These are phyloP conservation scores for Araneus ventricosus DNA, from an alignment of 1,140 invertebrate species.

Conservation along the genomic window DNA sequence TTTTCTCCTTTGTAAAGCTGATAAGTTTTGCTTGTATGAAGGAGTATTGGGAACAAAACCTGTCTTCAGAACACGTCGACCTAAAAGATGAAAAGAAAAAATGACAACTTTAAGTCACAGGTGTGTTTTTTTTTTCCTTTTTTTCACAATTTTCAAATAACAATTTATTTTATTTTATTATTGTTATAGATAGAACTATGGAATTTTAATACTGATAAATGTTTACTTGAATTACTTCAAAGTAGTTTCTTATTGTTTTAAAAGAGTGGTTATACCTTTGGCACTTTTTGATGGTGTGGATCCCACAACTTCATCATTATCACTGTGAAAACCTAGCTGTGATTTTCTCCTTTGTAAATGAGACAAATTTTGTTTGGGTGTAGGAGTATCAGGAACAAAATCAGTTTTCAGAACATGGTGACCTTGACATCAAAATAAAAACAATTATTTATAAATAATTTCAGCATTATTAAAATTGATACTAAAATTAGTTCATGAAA, in stretches of 20 bases:
- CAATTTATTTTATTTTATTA: too few species aligned
- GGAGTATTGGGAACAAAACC: slow-evolving; percentile 52
- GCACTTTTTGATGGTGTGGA: neutral
- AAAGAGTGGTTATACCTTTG: neutral
- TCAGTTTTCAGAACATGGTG: slow-evolving; percentile 51
- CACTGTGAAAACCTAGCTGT: neutral
- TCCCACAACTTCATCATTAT: slow-evolving; percentile 28
- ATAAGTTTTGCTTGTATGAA: slow-evolving; percentile 22
- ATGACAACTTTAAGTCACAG: too few species aligned
- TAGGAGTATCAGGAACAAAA: slow-evolving; percentile 54
- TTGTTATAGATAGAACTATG: too few species aligned
- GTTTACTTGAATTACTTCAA: too few species aligned
- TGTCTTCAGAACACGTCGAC: slow-evolving; percentile 20
- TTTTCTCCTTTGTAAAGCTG: slow-evolving; percentile 32
- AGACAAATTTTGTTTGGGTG: slow-evolving; percentile 33
- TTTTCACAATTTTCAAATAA: too few species aligned
- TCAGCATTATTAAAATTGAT: too few species aligned
- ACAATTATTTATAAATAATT: neutral
- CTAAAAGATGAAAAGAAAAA: neutral
- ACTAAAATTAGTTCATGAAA: too few species aligned
- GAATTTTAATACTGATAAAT: too few species aligned
- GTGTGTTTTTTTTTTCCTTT: too few species aligned
- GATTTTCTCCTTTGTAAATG: slow-evolving; percentile 35
- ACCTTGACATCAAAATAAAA: neutral
- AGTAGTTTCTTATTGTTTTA: too few species aligned